phyloP scores from a whole-genome alignment of 2,113 vertebrate species.

The Picathartes gymnocephalus region DNA sequence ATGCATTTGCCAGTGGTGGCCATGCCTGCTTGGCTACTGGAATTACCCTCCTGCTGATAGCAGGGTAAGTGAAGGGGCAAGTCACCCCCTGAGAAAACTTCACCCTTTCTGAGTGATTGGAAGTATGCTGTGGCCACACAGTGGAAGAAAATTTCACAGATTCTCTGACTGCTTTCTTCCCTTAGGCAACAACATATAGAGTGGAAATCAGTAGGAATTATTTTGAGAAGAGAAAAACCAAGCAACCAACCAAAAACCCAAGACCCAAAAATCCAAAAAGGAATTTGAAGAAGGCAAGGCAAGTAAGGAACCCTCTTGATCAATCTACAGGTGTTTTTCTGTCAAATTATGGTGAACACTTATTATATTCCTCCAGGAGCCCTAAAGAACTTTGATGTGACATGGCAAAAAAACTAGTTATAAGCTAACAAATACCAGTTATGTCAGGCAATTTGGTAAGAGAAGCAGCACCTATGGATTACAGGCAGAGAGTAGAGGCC shows the following conservation, averaged over 20 bases:
- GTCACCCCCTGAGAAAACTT: neutral
- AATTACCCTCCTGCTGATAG: neutral
- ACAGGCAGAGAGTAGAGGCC: neutral
- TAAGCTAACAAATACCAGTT: neutral
- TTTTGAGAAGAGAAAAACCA: neutral
- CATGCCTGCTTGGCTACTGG: neutral
- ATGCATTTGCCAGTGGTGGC: neutral
- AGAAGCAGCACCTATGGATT: neutral
- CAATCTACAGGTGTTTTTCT: neutral
- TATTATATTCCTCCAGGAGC: neutral
- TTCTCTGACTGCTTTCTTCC: neutral
- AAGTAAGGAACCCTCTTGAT: neutral
- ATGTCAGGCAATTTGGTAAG: neutral
- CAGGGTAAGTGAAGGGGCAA: neutral
- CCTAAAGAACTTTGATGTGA: neutral
- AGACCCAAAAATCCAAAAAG: neutral
- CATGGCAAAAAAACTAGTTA: neutral
- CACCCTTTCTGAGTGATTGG: neutral
- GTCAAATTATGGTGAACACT: neutral
- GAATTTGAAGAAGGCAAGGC: neutral
- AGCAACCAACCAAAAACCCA: neutral
- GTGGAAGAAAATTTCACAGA: neutral
- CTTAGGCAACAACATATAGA: neutral
- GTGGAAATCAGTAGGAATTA: neutral
- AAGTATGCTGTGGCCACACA: neutral